Percentiles rank a stretch among this genome's conserved stretches.
These are phyloP conservation scores for Scaptomyza flava DNA, from an alignment of 2,888 invertebrate species.

Conservation along the genomic window DNA sequence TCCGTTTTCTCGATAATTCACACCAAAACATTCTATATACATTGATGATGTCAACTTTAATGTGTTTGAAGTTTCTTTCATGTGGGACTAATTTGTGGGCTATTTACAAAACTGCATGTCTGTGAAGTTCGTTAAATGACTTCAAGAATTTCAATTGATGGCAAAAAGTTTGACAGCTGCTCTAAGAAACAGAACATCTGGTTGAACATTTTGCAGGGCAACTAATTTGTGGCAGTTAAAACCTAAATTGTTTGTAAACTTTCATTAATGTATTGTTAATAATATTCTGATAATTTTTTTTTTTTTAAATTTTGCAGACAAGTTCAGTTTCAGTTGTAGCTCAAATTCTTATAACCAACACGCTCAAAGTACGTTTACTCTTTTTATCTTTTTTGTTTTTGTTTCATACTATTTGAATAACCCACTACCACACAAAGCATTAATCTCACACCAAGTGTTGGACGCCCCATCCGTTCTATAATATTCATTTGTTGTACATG, in stretches of 20 bases:
- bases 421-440: constrained; percentile 27
- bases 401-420: constrained; percentile 15
- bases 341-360: constrained; percentile 74
- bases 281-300: constrained; percentile 32
- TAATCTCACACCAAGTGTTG: constrained; percentile 33
- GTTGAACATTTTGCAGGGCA: neutral
- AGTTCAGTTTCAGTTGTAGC: constrained; percentile 75
- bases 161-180: constrained; percentile 21
- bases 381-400: constrained; percentile 23
- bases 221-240: neutral
- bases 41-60: constrained; percentile 62
- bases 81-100: constrained; percentile 31
- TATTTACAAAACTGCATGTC: constrained; percentile 24
- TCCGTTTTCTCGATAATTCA: constrained; percentile 29
- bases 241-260: constrained; percentile 7
- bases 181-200: constrained; percentile 7
- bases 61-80: constrained; percentile 25
- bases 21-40: constrained; percentile 18
- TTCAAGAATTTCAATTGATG: constrained; percentile 6
- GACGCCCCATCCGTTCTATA: constrained; percentile 13
- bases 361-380: constrained; percentile 72
- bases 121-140: constrained; percentile 23
- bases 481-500: constrained; percentile 43
- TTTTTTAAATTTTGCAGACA: constrained; percentile 63
- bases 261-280: constrained; percentile 30